Evolutionary conservation across 2,113 vertebrate species (phyloP).

Genomic region (Pardalotus punctatus): DNA sequence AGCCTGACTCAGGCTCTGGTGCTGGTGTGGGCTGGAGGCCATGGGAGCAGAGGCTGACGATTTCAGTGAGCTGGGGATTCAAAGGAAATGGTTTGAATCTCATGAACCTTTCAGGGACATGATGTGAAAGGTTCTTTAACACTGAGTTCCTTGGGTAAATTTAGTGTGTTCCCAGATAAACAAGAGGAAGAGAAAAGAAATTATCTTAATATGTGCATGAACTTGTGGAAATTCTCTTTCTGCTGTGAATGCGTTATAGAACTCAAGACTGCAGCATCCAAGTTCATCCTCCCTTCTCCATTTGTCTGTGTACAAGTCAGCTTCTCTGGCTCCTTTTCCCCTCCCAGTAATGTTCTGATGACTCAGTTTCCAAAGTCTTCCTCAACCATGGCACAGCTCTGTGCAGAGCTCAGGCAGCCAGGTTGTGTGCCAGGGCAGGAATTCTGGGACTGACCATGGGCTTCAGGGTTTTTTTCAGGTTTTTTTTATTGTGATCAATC

Average conservation of each 20-base stretch:
- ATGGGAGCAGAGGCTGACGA: neutral
- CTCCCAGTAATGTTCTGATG: neutral
- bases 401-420: neutral
- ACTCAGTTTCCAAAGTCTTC: neutral
- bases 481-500: neutral
- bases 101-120: neutral
- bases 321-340: neutral
- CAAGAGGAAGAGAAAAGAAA: neutral
- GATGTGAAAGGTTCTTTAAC: neutral
- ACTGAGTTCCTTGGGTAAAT: neutral
- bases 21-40: neutral
- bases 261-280: neutral
- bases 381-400: neutral
- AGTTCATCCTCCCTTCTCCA: neutral
- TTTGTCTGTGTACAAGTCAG: neutral
- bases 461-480: neutral
- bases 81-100: neutral
- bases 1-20: neutral
- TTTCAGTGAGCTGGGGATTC: neutral
- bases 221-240: neutral
- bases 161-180: neutral
- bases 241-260: neutral
- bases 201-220: accelerated
- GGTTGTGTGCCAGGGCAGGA: neutral
- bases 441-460: neutral